Conservation (phyloP, 2,797 vertebrate genomes). For the Molossus molossus region DNA sequence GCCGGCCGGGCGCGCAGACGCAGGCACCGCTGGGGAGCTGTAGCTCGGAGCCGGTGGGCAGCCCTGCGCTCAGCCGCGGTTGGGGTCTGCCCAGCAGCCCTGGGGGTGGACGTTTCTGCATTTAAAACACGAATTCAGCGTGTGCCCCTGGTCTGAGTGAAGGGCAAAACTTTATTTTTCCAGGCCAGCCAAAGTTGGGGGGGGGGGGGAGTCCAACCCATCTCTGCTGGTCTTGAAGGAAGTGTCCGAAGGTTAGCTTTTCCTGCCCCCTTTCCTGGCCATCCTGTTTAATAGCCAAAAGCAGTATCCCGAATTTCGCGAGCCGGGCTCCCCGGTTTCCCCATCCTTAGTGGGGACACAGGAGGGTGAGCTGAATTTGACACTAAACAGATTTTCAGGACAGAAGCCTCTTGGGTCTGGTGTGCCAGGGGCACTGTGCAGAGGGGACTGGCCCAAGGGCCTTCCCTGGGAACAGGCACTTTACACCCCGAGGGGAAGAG, state of each 20-base stretch:
- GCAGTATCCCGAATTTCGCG: not conserved
- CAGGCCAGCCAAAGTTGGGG: not conserved
- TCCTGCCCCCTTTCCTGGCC: not conserved
- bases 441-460: not conserved
- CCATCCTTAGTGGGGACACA: not conserved
- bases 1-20: no score
- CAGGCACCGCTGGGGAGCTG: not conserved
- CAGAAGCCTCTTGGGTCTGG: not conserved
- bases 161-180: not conserved
- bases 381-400: not conserved
- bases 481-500: not conserved
- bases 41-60: slow-evolving; percentile 17
- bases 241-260: not conserved
- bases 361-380: not conserved
- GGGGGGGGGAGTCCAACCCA: not conserved
- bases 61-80: not conserved
- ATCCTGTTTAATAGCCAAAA: not conserved
- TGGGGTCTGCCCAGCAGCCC: not conserved
- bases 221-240: not conserved
- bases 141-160: accelerated
- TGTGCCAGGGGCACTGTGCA: not conserved
- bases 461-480: not conserved
- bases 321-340: not conserved
- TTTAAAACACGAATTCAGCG: not conserved
- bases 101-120: accelerated